Percentiles rank a stretch among this genome's conserved stretches.
phyloP scores from a whole-genome alignment of 2,888 invertebrate species.

The Tachystola acroxantha region DNA sequence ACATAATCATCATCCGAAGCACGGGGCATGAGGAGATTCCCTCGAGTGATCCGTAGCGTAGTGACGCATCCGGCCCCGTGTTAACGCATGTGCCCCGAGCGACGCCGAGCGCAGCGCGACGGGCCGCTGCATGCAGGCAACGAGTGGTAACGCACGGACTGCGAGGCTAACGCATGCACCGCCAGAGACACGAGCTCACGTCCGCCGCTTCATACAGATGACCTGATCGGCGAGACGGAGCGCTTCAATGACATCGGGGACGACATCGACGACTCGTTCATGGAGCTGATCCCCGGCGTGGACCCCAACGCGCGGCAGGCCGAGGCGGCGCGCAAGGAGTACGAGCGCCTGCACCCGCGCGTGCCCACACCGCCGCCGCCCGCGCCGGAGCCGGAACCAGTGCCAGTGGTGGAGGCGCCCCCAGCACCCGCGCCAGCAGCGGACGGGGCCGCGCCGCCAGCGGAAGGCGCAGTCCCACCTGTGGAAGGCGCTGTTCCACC shows the following conservation, averaged over 20 bases:
- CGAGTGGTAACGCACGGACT: slow-evolving; percentile 1
- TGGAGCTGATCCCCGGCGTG: slow-evolving; percentile 84
- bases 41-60: slow-evolving; percentile 35
- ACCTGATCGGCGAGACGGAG: slow-evolving; percentile 92
- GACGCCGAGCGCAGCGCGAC: slow-evolving; percentile 8
- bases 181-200: slow-evolving; percentile 43
- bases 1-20: slow-evolving; percentile 45
- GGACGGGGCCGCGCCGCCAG: slow-evolving; percentile 14
- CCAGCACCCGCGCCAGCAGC: slow-evolving; percentile 12
- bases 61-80: slow-evolving; percentile 23
- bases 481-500: slow-evolving; percentile 21
- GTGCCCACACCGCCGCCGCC: slow-evolving; percentile 22
- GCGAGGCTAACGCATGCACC: slow-evolving; percentile 28
- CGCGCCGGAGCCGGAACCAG: slow-evolving; percentile 24
- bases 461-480: slow-evolving; percentile 10
- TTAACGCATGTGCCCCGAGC: slow-evolving; percentile 26
- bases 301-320: slow-evolving; percentile 59
- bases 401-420: slow-evolving; percentile 17
- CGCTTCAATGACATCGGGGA: slow-evolving; percentile 95
- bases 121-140: slow-evolving; percentile 13
- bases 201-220: slow-evolving; percentile 81
- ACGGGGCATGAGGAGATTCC: slow-evolving; percentile 49
- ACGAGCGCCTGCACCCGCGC: slow-evolving; percentile 34
- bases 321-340: slow-evolving; percentile 44
- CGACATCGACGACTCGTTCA: slow-evolving; percentile 95